Conservation (phyloP, 1,140 invertebrate genomes). For the Pachypeltis micranthus region DNA sequence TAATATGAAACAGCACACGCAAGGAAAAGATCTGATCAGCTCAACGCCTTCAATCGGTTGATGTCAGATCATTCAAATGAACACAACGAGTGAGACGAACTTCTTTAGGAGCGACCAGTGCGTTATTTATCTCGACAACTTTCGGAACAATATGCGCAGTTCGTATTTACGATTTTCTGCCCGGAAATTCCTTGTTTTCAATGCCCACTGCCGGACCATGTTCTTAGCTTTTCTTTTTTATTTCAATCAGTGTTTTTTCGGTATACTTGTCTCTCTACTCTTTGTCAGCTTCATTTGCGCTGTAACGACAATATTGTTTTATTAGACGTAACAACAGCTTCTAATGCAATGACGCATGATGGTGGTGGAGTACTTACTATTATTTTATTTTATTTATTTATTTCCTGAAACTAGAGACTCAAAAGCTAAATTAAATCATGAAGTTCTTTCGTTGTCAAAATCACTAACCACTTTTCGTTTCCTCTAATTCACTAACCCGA, state of each 20-base stretch:
- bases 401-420: constrained; percentile 12
- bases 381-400: constrained; percentile 7
- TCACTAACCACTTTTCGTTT: not conserved
- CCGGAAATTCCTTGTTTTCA: too few relatives aligned
- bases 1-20: too few relatives aligned
- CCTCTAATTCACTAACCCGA: not conserved
- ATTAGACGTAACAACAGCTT: constrained; percentile 6
- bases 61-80: too few relatives aligned
- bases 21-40: too few relatives aligned
- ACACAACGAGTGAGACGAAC: too few relatives aligned
- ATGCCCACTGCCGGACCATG: not conserved
- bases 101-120: too few relatives aligned
- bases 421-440: too few relatives aligned
- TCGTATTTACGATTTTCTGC: too few relatives aligned
- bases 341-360: constrained; percentile 18
- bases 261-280: not conserved
- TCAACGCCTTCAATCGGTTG: too few relatives aligned
- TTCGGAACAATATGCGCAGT: too few relatives aligned
- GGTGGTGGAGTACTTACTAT: constrained; percentile 15
- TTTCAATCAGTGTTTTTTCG: constrained; percentile 18
- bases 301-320: not conserved
- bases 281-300: constrained; percentile 8
- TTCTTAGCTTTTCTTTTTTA: not conserved
- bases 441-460: too few relatives aligned
- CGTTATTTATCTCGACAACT: too few relatives aligned